Base-by-base conservation (phyloP, 2,888 invertebrate species). In the Lordiphosa andalusiaca region DNA sequence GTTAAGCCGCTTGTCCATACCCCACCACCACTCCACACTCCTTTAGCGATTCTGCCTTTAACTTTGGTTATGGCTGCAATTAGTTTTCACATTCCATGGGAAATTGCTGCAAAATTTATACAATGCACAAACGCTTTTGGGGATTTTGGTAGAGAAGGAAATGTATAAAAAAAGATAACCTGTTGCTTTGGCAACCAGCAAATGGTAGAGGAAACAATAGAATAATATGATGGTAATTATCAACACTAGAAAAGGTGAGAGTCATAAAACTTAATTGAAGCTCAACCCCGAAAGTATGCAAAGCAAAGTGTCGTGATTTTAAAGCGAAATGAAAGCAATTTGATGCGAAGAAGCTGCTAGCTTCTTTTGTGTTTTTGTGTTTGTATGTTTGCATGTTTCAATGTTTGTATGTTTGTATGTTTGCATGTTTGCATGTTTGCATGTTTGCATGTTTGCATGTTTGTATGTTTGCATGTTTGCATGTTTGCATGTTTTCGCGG, bases 81-180 rank as follows among this genome's bases (percentile, higher is more conserved):
- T 68, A 68, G 53, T 68, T 64, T 55, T 52, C 33, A 44, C 16
- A 50, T 63, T 9, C 51, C 47, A 19, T 36, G 48, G 13, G 30
- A 46, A 52, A 63, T 61, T 48, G 12, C 38, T 25, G 13, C 41
- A 16, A 39, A 49, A 37, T 58, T 53, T 53, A 36, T 21, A 42
- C 48, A 58, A 53, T 44, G 42, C 48, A 23, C 13, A 33, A 42
- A 50, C 13, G 10, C 13, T 39, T 19, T 39, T 19, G 6, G 37
- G 30, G 39, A 46, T 53, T 13, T 64, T 25, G 36, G 23, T 30
- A 10, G 25, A 7, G 7, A 25, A 7, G 7, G 25, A 44, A 44
- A 30, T 33, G 6, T 16, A 7, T 21, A 6, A 39, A 36, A 36
- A 16, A 16, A 25, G 36, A 10, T 33, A 42, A 62, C 67, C 67